Evolutionary conservation across 2,888 invertebrate genomes (phyloP).

Genomic region (Anarsia innoxiella): DNA sequence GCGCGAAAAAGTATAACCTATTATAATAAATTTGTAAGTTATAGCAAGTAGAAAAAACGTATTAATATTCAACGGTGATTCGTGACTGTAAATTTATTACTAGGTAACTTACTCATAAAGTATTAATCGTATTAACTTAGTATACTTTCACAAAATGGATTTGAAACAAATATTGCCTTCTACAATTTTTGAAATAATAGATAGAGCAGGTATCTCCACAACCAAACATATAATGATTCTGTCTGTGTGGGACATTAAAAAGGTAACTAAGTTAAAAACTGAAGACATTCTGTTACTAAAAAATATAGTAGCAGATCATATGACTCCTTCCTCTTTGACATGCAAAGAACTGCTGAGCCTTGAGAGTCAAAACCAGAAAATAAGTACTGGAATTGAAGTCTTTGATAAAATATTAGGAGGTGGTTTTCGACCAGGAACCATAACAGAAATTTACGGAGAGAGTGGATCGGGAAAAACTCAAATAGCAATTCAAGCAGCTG

Average conservation of each 20-base stretch:
- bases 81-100: too few relatives aligned
- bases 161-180: constrained; percentile 30
- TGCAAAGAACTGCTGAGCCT: constrained; percentile 23
- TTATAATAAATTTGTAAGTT: too few relatives aligned
- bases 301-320: constrained; percentile 35
- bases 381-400: constrained; percentile 72
- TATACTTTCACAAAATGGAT: too few relatives aligned
- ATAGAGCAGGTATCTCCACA: constrained; percentile 47
- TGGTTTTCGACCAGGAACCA: constrained; percentile 79
- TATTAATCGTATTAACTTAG: too few relatives aligned
- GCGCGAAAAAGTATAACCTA: too few relatives aligned
- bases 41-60: too few relatives aligned
- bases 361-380: constrained; percentile 20
- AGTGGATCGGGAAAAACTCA: constrained; percentile 90
- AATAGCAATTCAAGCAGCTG: constrained; percentile 81
- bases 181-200: constrained; percentile 41
- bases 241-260: constrained; percentile 53
- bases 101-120: too few relatives aligned
- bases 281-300: constrained; percentile 47
- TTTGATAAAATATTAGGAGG: constrained; percentile 78
- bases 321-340: constrained; percentile 30
- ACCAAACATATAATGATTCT: constrained; percentile 43
- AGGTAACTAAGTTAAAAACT: constrained; percentile 42
- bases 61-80: too few relatives aligned
- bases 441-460: constrained; percentile 87